A percentile compares a stretch with the other conserved stretches of the same genome.
Conservation (phyloP, 1,140 invertebrate species). For the Proctacanthus coquilletti region DNA sequence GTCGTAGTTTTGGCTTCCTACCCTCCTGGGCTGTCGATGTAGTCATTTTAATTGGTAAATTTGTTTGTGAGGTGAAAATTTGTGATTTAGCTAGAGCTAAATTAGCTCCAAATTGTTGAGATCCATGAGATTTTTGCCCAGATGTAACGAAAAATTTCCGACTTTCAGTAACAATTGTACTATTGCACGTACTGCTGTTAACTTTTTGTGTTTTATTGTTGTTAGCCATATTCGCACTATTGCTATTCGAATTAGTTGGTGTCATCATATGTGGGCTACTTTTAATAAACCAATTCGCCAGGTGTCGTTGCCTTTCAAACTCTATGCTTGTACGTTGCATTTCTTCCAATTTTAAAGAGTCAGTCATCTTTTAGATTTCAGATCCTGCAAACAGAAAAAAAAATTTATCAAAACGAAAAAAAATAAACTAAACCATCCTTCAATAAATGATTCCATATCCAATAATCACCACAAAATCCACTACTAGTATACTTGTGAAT, state of each 20-base stretch:
- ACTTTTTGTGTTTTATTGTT: constrained; percentile 1
- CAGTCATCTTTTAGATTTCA: constrained; percentile 20
- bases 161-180: not conserved
- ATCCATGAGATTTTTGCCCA: not conserved
- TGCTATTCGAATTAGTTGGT: constrained; percentile 10
- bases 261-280: constrained; percentile 29
- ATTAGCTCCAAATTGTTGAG: constrained; percentile 1
- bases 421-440: too few species aligned
- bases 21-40: constrained; percentile 12
- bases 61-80: constrained; percentile 7
- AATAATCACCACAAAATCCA: too few species aligned
- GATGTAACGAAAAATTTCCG: not conserved
- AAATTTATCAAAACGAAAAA: too few species aligned
- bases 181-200: too few species aligned
- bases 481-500: too few species aligned
- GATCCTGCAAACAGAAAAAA: too few species aligned
- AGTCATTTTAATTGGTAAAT: constrained; percentile 6
- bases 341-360: constrained; percentile 20
- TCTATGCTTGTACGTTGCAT: constrained; percentile 29
- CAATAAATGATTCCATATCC: too few species aligned
- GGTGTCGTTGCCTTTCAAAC: constrained; percentile 28
- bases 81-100: constrained; percentile 1
- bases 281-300: constrained; percentile 29
- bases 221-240: constrained; percentile 6
- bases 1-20: constrained; percentile 25